These are phyloP conservation scores for Simalia tracyae DNA, from an alignment of 2,797 vertebrate genomes.

Conservation along the genomic window DNA sequence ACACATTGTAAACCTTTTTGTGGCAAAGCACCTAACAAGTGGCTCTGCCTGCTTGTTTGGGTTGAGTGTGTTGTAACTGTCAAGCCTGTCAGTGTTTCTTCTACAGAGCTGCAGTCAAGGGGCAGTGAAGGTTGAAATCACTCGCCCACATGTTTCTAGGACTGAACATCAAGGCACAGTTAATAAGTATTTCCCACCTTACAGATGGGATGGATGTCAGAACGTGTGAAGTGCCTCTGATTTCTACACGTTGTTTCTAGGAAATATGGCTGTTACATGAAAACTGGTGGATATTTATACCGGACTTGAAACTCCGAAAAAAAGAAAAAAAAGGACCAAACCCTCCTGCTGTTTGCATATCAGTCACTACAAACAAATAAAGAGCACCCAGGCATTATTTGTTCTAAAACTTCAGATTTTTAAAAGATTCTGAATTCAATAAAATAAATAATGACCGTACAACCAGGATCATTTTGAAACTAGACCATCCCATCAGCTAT, in stretches of 20 bases:
- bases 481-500: background rate
- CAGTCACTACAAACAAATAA: slow-evolving; percentile 25
- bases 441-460: background rate
- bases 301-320: slow-evolving; percentile 36
- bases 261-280: slow-evolving; percentile 20
- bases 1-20: background rate
- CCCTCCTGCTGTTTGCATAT: background rate
- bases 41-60: background rate
- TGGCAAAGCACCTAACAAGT: background rate
- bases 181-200: slow-evolving; percentile 26
- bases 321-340: slow-evolving; percentile 12
- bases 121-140: slow-evolving; percentile 1
- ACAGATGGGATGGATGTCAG: slow-evolving; percentile 20
- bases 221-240: slow-evolving; percentile 36
- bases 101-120: background rate
- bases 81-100: background rate
- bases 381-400: background rate
- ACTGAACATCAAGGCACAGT: slow-evolving; percentile 32
- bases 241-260: slow-evolving; percentile 34
- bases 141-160: fast-evolving
- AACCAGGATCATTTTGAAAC: background rate
- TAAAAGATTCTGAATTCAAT: background rate
- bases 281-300: slow-evolving; percentile 34
- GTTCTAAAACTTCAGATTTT: background rate
- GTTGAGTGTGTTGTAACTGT: slow-evolving; percentile 12